phyloP scores from a whole-genome alignment of 2,797 vertebrate genomes.

The Hozukius guyotensis region DNA sequence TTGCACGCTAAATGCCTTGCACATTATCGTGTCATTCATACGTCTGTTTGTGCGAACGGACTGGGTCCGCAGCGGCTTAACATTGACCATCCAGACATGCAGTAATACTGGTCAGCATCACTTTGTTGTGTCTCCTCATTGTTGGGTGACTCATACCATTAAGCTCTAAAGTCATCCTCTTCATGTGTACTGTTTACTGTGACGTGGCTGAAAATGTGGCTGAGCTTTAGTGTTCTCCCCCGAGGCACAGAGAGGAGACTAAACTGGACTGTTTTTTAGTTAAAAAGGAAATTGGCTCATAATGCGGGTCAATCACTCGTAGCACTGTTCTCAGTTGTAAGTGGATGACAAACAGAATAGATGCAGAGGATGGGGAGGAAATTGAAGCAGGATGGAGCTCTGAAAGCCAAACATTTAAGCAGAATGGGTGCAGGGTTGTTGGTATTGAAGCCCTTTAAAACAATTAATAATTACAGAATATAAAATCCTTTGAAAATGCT shows the following conservation, averaged over 20 bases:
- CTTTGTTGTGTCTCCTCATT: background rate
- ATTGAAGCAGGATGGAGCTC: background rate
- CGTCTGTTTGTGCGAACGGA: no score
- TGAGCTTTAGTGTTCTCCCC: background rate
- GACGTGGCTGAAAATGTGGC: background rate
- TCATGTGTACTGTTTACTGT: background rate
- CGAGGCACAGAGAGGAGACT: background rate
- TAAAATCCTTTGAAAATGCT: background rate
- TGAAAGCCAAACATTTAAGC: conserved; percentile 3
- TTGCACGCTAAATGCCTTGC: no score
- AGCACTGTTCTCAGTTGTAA: conserved; percentile 8
- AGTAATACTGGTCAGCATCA: background rate
- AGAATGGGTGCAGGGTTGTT: background rate
- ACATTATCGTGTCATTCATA: no score
- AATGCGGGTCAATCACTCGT: background rate
- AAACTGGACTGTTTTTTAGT: background rate
- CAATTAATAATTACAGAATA: background rate
- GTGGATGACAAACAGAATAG: conserved; percentile 16
- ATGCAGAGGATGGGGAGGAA: conserved; percentile 5
- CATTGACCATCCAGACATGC: background rate
- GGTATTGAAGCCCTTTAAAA: background rate
- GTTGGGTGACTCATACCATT: background rate
- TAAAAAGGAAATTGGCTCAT: conserved; percentile 1
- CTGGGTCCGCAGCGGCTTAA: background rate
- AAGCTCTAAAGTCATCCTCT: background rate